Evolutionary conservation across 1,140 invertebrate species (phyloP), one percentile per base, ranked within the genome.

Genomic region (Zaprionus tsacasi): DNA sequence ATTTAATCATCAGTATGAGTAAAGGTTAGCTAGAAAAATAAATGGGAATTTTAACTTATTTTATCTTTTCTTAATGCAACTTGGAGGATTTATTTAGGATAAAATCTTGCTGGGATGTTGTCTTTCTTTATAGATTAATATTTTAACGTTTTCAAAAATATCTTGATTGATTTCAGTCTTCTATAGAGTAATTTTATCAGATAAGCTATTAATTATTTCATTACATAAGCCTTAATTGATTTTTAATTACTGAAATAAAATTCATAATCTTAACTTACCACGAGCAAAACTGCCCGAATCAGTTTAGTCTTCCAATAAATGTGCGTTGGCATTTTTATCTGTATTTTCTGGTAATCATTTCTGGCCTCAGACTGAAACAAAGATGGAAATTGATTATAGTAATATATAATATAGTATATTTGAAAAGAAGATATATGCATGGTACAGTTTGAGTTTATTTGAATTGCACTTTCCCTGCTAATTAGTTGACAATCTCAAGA

Each of bases 341-440:
- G 78, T 72, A 79, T 85, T 79, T 88, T 91, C 88, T 91, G 65
- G 81, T 81, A 75, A 88, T 91, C 88, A 91, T 66, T 66, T 66
- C 63, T 91, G 87, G 74, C 78, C 81, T 80, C 61, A 81, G 79
- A 65, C 83, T 88, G 71, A 12, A 85, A 82, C 8, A 36, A 45
- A 38, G 21, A 21, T 21, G 21, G 4, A 30, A 30, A 30, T 30
- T 30, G 6, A 30, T 30, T 30, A 5, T 30, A 30, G 27, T 4
- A 2, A 40, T 25, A 67, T 6, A n/a, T 6, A 40, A 48, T n/a
- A 8, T 33, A 30, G n/a, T 21, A 25, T 40, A 40, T 10, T 3
- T 30, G 1, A 5, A 30, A 5, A 30, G 27, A 36, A 45, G 13
- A 12, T 61, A 36, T 65, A 10, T 8, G 33, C 10, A 35, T 7